Percentiles rank a stretch among this genome's conserved stretches.
phyloP scores from a whole-genome alignment of 2,888 invertebrate genomes.

The Eucriotettix oculatus region DNA sequence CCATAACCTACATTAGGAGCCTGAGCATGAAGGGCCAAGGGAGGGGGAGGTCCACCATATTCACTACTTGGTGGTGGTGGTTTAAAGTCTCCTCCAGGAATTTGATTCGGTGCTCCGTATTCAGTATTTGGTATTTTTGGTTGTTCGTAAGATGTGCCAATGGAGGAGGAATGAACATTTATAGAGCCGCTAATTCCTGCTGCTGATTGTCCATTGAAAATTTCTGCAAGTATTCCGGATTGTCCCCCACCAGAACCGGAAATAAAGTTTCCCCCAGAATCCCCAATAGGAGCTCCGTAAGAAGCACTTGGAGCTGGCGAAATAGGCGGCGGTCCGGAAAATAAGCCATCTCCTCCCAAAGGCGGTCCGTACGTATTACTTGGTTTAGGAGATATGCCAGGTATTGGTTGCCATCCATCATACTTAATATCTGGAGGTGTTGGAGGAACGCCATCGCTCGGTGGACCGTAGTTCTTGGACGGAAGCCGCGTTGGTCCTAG shows the following conservation, averaged over 20 bases:
- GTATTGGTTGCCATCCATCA: constrained; percentile 77
- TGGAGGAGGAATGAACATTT: constrained; percentile 6
- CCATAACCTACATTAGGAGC: too few relatives aligned
- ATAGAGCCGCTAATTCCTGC: constrained; percentile 10
- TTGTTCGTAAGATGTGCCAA: not conserved
- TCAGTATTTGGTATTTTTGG: not conserved
- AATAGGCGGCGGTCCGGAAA: constrained; percentile 8
- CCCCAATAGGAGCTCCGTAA: constrained; percentile 4
- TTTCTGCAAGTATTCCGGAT: constrained; percentile 32
- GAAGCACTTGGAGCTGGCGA: constrained; percentile 1
- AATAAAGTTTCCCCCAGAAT: not conserved
- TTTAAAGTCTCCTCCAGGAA: constrained; percentile 2
- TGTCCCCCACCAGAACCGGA: not conserved
- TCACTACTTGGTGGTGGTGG: not conserved
- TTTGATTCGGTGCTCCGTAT: constrained; percentile 9
- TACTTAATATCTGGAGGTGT: constrained; percentile 59
- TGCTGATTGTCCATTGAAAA: constrained; percentile 19
- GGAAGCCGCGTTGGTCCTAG: constrained; percentile 14
- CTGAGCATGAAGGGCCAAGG: not conserved
- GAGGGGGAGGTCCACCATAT: not conserved
- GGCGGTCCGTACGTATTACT: constrained; percentile 13
- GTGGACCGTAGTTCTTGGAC: constrained; percentile 8
- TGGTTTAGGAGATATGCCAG: constrained; percentile 30
- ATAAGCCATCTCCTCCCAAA: constrained; percentile 3
- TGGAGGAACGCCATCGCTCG: constrained; percentile 49